A percentile compares a stretch with the other conserved stretches of the same genome.
phyloP scores from a whole-genome alignment of 2,888 invertebrate genomes.

The Aromia moschata region DNA sequence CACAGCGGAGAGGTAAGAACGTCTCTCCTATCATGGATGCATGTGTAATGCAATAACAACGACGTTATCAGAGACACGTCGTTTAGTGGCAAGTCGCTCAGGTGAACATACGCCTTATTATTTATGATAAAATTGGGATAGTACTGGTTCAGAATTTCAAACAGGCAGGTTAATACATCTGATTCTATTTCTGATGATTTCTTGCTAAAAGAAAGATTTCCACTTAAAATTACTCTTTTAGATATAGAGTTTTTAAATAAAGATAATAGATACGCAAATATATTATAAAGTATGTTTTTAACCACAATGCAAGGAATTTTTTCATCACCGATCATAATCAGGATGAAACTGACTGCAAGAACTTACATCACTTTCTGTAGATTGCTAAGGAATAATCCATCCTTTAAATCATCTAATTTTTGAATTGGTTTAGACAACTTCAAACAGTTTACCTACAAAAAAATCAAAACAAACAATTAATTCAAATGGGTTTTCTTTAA shows the following conservation, averaged over 20 bases:
- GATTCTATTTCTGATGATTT: conserved; percentile 40
- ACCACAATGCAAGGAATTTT: no score
- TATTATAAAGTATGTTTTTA: no score
- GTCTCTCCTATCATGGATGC: conserved; percentile 56
- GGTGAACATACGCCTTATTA: conserved; percentile 44
- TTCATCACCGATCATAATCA: no score
- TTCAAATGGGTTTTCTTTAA: not conserved
- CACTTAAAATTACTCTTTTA: no score
- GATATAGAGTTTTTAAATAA: no score
- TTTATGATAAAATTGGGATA: conserved; percentile 50
- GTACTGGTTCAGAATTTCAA: conserved; percentile 46
- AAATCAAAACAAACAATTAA: conserved; percentile 23
- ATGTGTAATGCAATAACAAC: conserved; percentile 59
- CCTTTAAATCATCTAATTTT: conserved; percentile 49
- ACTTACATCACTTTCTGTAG: conserved; percentile 57
- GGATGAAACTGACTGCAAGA: no score
- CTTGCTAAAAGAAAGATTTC: conserved; percentile 44
- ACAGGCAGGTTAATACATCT: conserved; percentile 47
- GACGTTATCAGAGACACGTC: conserved; percentile 52
- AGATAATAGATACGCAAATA: no score
- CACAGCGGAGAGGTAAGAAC: conserved; percentile 58
- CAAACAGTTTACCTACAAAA: conserved; percentile 58
- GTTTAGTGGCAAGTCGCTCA: conserved; percentile 43
- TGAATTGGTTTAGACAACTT: conserved; percentile 50
- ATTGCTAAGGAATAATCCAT: conserved; percentile 54